These are phyloP conservation scores for Thalassarche chlororhynchos DNA, from an alignment of 2,113 vertebrate species.

Conservation along the genomic window DNA sequence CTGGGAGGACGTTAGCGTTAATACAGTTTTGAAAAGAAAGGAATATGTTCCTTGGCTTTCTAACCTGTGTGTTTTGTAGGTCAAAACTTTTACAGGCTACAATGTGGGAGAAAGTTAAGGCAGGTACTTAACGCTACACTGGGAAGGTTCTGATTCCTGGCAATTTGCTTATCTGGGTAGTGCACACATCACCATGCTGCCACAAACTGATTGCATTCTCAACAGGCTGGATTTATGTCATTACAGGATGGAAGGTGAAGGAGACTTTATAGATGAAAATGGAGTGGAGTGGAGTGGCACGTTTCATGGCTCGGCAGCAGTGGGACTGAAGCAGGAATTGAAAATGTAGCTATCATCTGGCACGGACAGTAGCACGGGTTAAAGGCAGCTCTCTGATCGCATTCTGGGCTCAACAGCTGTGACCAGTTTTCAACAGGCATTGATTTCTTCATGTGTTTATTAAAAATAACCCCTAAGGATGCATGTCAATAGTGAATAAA, in stretches of 20 bases:
- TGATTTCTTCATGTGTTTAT: not conserved
- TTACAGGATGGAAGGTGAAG: slow-evolving; percentile 81
- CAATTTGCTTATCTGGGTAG: not conserved
- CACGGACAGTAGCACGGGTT: not conserved
- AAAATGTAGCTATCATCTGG: slow-evolving; percentile 58
- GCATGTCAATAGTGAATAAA: not conserved
- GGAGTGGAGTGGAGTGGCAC: slow-evolving; percentile 77
- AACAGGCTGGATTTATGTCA: not conserved
- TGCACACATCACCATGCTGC: not conserved
- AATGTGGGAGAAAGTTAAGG: not conserved
- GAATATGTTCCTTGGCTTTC: not conserved
- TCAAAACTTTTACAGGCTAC: not conserved
- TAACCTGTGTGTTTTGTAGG: not conserved
- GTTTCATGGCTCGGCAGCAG: slow-evolving; percentile 79
- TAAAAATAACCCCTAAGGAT: not conserved
- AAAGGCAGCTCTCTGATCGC: not conserved
- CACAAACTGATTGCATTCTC: not conserved
- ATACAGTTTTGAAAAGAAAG: not conserved
- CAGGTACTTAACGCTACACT: not conserved
- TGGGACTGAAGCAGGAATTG: slow-evolving; percentile 80
- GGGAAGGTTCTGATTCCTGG: not conserved
- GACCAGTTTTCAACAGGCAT: not conserved
- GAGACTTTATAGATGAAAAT: slow-evolving; percentile 75
- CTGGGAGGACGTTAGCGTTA: not conserved
- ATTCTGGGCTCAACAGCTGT: not conserved